Base-by-base conservation (phyloP, 2,888 invertebrate genomes). In the Desoria tigrina region DNA sequence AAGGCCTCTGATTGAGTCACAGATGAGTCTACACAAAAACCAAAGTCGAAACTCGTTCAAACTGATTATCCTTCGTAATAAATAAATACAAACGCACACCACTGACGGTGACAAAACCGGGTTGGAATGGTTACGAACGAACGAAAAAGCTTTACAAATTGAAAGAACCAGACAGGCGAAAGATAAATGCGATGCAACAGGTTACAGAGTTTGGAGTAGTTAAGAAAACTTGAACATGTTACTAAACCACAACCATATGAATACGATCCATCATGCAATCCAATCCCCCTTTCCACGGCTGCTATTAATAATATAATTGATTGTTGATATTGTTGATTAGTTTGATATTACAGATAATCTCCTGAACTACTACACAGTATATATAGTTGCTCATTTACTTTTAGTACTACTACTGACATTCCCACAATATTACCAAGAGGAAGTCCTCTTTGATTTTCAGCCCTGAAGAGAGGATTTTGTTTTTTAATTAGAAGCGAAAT, bases 1-100 rank as follows among this genome's bases (percentile, higher is more conserved):
- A 69, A 69, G 69, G 69, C 69, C 69, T 66, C 69, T 63, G 62
- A 60, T 67, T 57, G 28, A 51, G 51, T 66, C 63, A 69, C 63
- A 69, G 69, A 63, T 60, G 69, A 66, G 69, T 69, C 69, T 69
- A 69, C 61, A 69, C 54, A 61, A 63, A 65, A 60, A 60, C 26
- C 32, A 32, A 54, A 54, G 7, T 21, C 45, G 45, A 51, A 18
- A 45, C 45, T 45, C 45, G 16, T 45, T 45, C 45, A 45, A 21
- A 32, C 32, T 7, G 45, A 45, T 45, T 45, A 45, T 45, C 45
- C 16, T n/a, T n/a, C n/a, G 16, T 45, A 45, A 18, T 45, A 45
- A 45, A 32, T 32, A 45, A 45, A 45, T n/a, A 45, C 9, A 45
- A 16, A 21, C 39, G 39, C 9, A 9, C 39, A 39, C 39, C 9